Conservation (phyloP, 2,888 invertebrate genomes). For the Andrena dorsata region DNA sequence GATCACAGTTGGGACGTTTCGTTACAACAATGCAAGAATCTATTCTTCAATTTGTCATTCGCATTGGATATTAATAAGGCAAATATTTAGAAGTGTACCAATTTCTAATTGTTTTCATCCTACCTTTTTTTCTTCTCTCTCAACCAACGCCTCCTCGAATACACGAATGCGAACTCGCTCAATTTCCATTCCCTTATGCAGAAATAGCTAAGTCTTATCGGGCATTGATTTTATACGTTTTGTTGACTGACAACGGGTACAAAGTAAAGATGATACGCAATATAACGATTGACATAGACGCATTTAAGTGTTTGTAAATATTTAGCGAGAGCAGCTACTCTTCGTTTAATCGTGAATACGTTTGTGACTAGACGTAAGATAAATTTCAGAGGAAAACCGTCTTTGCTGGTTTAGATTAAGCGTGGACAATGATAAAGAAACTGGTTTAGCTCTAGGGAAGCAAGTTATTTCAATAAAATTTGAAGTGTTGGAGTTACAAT, state of each 20-base stretch:
- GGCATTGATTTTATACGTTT: constrained; percentile 11
- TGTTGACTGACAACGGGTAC: constrained; percentile 24
- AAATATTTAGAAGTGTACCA: constrained; percentile 42
- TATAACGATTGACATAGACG: constrained; percentile 12
- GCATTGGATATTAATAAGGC: constrained; percentile 42
- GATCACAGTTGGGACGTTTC: constrained; percentile 59
- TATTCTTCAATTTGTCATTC: constrained; percentile 24
- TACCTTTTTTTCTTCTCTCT: background rate
- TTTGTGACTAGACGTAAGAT: constrained; percentile 12
- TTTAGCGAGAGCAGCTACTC: constrained; percentile 21
- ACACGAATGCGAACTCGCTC: background rate
- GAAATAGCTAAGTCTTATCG: constrained; percentile 15
- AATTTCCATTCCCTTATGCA: background rate
- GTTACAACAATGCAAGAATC: constrained; percentile 48
- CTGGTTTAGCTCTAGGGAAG: background rate
- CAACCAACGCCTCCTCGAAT: background rate
- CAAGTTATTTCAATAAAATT: background rate
- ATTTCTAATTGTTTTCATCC: background rate
- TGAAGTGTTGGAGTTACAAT: background rate
- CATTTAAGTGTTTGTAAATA: constrained; percentile 15
- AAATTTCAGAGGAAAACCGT: constrained; percentile 2
- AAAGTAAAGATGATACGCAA: constrained; percentile 26
- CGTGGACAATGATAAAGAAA: background rate
- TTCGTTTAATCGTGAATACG: constrained; percentile 1
- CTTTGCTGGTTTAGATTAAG: background rate